Evolutionary conservation across 2,797 vertebrate genomes (phyloP).

Genomic region (Lithobates pipiens): DNA sequence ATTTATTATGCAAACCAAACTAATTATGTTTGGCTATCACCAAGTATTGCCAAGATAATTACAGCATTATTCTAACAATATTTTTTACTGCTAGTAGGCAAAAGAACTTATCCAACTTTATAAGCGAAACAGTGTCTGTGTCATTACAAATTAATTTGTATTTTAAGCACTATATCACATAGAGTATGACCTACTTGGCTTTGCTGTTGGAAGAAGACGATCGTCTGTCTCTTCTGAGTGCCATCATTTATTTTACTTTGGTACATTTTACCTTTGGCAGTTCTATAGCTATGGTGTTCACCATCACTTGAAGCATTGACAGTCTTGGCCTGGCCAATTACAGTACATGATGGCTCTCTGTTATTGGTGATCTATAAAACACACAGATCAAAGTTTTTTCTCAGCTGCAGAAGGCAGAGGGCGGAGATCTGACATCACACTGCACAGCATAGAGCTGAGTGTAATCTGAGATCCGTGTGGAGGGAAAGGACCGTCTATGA

Average conservation of each 20-base stretch:
- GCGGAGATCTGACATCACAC: no score
- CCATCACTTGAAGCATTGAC: no score
- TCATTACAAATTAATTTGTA: neutral
- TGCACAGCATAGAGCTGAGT: no score
- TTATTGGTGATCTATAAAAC: no score
- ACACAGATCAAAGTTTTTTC: no score
- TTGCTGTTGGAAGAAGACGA: neutral
- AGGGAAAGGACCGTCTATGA: no score
- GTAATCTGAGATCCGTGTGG: no score
- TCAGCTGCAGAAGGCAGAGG: no score
- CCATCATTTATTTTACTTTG: neutral
- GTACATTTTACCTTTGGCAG: no score
- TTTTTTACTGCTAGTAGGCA: neutral
- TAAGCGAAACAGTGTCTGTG: neutral
- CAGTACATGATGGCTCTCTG: no score
- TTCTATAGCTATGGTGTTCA: no score
- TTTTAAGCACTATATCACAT: neutral
- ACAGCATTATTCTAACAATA: neutral
- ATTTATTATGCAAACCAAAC: constrained; percentile 12
- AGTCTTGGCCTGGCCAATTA: no score
- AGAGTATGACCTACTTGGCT: neutral
- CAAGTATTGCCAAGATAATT: constrained; percentile 1
- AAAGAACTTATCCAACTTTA: neutral
- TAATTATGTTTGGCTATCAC: neutral
- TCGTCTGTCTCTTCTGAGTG: neutral